A percentile compares a stretch with the other conserved stretches of the same genome.
Evolutionary conservation across 2,113 vertebrate species (phyloP).

Genomic region (Meles meles): DNA sequence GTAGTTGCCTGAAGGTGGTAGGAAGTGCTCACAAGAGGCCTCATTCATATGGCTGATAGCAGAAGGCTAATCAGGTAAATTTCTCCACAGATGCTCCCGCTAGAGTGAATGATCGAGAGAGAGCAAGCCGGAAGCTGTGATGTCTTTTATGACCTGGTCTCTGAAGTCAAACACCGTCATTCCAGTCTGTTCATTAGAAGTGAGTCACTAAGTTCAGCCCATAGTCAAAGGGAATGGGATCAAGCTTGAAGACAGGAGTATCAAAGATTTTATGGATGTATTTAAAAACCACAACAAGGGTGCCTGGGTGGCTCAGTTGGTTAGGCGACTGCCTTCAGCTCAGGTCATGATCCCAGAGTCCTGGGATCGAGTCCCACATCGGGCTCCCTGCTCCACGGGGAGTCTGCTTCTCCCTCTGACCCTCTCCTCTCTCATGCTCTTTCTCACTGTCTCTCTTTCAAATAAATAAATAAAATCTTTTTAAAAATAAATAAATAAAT

Average conservation of each 20-base stretch:
- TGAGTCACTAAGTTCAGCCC: background rate
- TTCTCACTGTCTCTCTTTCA: too few species aligned
- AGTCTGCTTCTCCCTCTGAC: too few species aligned
- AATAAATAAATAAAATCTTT: too few species aligned
- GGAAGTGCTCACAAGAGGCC: background rate
- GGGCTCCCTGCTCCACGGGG: too few species aligned
- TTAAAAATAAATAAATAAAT: too few species aligned
- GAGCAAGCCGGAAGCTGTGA: background rate
- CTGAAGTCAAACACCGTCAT: background rate
- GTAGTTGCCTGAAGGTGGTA: background rate
- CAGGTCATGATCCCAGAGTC: too few species aligned
- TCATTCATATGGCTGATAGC: background rate
- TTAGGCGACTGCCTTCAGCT: too few species aligned
- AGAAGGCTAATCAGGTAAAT: background rate
- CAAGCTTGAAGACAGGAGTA: background rate
- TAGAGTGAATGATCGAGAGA: background rate
- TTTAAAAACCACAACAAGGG: background rate
- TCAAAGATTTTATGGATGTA: background rate
- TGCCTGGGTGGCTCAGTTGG: too few species aligned
- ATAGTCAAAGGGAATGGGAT: background rate
- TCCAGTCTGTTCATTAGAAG: background rate
- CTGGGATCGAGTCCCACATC: too few species aligned
- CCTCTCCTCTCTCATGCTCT: too few species aligned
- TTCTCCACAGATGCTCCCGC: background rate
- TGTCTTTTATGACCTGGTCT: background rate